Conservation (phyloP, 2,888 invertebrate species). For the Pseudococcus viburni region DNA sequence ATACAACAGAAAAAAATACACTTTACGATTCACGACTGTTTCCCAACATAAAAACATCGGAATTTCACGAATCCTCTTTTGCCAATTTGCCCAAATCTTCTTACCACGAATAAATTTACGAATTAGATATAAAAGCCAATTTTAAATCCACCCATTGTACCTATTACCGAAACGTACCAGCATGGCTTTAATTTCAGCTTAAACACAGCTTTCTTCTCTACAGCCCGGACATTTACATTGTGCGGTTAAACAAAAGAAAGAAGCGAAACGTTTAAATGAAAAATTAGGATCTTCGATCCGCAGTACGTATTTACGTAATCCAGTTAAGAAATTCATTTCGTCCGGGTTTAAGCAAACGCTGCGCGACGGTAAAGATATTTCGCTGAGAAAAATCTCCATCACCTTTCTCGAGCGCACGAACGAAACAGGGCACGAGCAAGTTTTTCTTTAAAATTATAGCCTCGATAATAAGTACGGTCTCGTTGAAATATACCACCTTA, state of each 20-base stretch:
- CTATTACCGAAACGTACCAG: not conserved
- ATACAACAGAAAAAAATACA: too few relatives aligned
- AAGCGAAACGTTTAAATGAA: not conserved
- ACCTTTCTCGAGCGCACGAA: not conserved
- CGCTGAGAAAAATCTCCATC: not conserved
- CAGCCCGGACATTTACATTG: not conserved
- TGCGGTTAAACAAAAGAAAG: not conserved
- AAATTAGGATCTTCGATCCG: not conserved
- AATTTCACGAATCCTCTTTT: too few relatives aligned
- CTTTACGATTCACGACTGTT: too few relatives aligned
- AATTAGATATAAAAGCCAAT: not conserved
- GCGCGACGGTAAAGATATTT: not conserved
- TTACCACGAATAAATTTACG: not conserved
- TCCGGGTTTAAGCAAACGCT: not conserved
- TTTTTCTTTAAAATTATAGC: constrained; percentile 3
- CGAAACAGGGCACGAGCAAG: not conserved
- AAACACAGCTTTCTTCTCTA: too few relatives aligned
- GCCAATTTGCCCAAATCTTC: not conserved
- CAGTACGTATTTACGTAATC: not conserved
- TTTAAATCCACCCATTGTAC: not conserved
- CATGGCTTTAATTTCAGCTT: not conserved
- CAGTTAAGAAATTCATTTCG: not conserved
- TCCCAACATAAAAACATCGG: too few relatives aligned
- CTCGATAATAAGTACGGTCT: constrained; percentile 20
- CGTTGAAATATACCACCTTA: not conserved